Base-by-base conservation (phyloP, 2,888 invertebrate genomes). In the Pardosa pseudoannulata region DNA sequence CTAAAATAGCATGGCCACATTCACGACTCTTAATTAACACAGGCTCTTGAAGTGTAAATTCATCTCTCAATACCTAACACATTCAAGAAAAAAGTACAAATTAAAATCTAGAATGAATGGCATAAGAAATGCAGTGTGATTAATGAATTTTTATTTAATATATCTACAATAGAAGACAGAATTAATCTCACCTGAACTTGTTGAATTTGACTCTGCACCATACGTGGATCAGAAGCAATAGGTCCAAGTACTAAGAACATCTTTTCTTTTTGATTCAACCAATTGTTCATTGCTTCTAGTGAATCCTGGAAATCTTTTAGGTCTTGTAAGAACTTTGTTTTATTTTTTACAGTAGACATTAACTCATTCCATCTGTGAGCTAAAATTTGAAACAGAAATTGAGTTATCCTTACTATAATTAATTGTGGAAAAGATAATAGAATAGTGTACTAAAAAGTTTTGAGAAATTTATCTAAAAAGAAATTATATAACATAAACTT, bases 181-280 rank as follows among this genome's bases (percentile, higher is more conserved):
- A n/a, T 36, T 7, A 36, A 36, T 9, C 36, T 36, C 86, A 92
- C 92, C 90, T 93, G 92, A 70, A 93, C 93, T 93, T 97, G 97
- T 91, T 98, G 97, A 23, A 98, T 96, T 93, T 98, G 98, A 46
- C 96, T 97, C 91, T 97, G 96, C 1, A 98, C 97, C 95, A 98
- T 96, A 78, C 97, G 94, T 0, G 98, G 97, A 92, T 99, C 98
- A 0, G 97, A 96, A 0, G 98, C 97, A 90, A 99, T 97, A 0
- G 98, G 98, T 23, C 98, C 98, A 0, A 99, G 93, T 0, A 98
- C 98, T 0, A 96, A 95, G 92, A 99, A 93, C 98, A 99, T 98
- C 90, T 97, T 95, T 90, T 98, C 98, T 92, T 99, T 99, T 89
- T 97, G 96, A 32, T 94, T 94, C 65, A 98, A 93, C 98, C 98